Evolutionary conservation across 2,113 vertebrate genomes (phyloP).

Genomic region (Gnathonemus echidnorhynchus): DNA sequence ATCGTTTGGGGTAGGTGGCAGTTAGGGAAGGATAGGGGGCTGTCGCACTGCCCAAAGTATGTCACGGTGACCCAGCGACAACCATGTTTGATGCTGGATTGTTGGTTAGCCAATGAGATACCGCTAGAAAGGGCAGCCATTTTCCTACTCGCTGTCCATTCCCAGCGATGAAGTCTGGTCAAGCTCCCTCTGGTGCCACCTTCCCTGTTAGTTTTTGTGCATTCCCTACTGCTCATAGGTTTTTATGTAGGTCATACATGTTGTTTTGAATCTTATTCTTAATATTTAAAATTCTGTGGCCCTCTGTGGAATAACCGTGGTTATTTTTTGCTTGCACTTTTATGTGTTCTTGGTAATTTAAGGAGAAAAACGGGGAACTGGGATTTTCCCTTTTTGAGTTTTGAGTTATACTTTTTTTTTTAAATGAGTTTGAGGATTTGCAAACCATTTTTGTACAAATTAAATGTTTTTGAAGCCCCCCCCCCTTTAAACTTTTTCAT

Average conservation of each 20-base stretch:
- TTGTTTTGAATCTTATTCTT: neutral
- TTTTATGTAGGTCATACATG: neutral
- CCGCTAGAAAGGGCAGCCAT: neutral
- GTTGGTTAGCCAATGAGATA: neutral
- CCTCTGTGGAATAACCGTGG: neutral
- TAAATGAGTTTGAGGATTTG: conserved; percentile 40
- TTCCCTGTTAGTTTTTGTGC: neutral
- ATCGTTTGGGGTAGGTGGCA: neutral
- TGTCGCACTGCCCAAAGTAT: neutral
- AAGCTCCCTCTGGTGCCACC: neutral
- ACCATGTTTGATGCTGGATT: no score
- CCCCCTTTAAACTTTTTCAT: conserved; percentile 40
- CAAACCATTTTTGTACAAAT: conserved; percentile 40
- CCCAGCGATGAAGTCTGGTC: neutral
- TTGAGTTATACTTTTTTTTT: neutral
- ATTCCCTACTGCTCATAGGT: neutral
- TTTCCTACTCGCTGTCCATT: neutral
- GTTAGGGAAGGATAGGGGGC: neutral
- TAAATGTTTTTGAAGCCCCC: conserved; percentile 10
- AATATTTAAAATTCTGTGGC: neutral
- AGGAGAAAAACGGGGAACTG: neutral
- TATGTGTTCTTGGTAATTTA: neutral
- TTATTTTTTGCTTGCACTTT: neutral
- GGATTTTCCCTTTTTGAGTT: neutral
- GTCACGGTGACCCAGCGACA: neutral